Evolutionary conservation across 2,888 invertebrate species (phyloP), one percentile per base, ranked within the genome.

Genomic region (Phrixothrix hirtus): DNA sequence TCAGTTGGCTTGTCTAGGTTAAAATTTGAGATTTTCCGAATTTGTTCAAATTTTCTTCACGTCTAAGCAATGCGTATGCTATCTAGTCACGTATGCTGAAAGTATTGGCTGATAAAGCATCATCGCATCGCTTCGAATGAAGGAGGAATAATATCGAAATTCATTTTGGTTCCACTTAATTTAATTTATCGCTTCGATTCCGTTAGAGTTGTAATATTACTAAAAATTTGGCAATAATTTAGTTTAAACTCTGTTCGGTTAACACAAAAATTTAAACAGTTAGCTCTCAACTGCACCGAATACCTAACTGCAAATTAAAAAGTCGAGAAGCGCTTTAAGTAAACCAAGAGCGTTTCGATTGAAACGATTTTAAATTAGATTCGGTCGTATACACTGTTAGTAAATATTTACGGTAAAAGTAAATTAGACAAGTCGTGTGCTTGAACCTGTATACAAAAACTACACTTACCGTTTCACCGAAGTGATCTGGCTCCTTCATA

Each of bases 401-500:
- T 25, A 43, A 49, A 49, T 49, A 43, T 49, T 49, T 43, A 31
- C 36, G 15, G 12, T 25, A 32, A 21, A 31, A 32, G 9, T 37
- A 30, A 49, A 49, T 43, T 49, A 49, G 31, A 43, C n/a, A n/a
- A n/a, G n/a, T n/a, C n/a, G 35, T 21, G 39, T 30, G 16, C 25
- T 36, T 27, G 31, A 34, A 26, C 36, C 7, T 10, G 21, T 37
- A 11, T 37, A 17, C 17, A 11, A 37, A 14, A 26, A 25, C 13
- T 26, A 11, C 17, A 81, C 87, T 79, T 79, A 88, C 88, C 86
- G 86, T 83, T 83, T 88, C 87, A 81, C 86, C 86, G 79, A 87
- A 85, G 80, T 86, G 84, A 82, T 86, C 87, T 80, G 87, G 87
- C 83, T 88, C 88, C 88, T 88, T 88, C 88, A 88, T 88, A 86